Evolutionary conservation across 2,888 invertebrate genomes (phyloP), one percentile per base, ranked within the genome.

Genomic region (Ennomos erosarius): DNA sequence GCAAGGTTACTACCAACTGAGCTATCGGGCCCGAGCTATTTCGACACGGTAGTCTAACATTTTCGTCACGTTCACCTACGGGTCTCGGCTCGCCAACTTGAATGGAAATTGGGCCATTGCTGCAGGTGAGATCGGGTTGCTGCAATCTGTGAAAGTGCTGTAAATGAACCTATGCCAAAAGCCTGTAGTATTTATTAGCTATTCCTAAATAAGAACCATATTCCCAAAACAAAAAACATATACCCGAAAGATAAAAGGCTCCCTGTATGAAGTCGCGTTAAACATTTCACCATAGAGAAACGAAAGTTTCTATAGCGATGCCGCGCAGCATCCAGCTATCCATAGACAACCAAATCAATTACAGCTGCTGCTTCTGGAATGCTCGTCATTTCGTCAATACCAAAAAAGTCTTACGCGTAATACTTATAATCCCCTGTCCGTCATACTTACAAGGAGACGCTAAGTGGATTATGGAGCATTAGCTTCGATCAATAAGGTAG

Each of bases 381-480:
- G 51, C 40, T 45, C 37, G 51, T 55, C 46, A 60, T 60, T 62
- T 62, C 59, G 55, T 59, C 62, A 60, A 65, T 65, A 57, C 59
- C 55, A 59, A 65, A 59, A 58, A 61, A 64, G 59, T 68, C 62
- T 61, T 62, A 56, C 54, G 59, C 57, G 61, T 67, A 68, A 68
- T 70, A 64, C 67, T 74, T 78, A 81, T 86, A 87, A 87, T 84
- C 84, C 81, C 70, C 75, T 78, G 85, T 85, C 88, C 86, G 81
- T 88, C 87, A 87, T 84, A 82, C 88, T 88, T 85, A 87, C 79
- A 77, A 67, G 79, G 80, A 84, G 80, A 80, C 80, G 78, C 70
- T 87, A 87, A 88, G 85, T 87, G 87, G 88, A 88, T 88, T 86
- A 86, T 72, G 75, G 73, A 73, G 86, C 74, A 85, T 88, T 87